Conservation (phyloP, 2,888 invertebrate genomes). For the Deladenus siricidicola region DNA sequence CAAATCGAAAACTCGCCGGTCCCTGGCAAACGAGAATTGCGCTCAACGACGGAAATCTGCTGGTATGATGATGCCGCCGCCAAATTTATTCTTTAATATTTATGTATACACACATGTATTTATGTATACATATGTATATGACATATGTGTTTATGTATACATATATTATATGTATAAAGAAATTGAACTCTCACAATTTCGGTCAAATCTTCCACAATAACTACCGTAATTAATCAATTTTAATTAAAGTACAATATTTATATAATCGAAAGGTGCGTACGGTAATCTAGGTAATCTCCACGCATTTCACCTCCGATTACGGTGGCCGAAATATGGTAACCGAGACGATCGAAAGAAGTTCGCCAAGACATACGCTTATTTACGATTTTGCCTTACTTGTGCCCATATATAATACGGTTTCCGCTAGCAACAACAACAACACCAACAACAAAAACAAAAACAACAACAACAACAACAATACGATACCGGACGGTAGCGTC, state of each 20-base stretch:
- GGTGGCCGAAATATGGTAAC: conserved; percentile 4
- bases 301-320: conserved; percentile 34
- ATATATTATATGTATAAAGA: too few species aligned
- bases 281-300: conserved; percentile 35
- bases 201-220: too few species aligned
- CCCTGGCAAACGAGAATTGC: conserved; percentile 44
- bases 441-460: background rate
- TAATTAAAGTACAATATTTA: too few species aligned
- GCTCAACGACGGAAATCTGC: conserved; percentile 24
- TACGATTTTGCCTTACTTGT: conserved; percentile 19
- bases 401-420: background rate
- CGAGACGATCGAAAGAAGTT: conserved; percentile 11
- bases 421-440: background rate
- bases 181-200: too few species aligned
- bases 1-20: conserved; percentile 32
- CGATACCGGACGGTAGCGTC: too few species aligned
- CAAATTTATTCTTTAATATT: too few species aligned
- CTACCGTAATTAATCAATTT: too few species aligned
- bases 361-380: conserved; percentile 17
- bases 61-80: too few species aligned
- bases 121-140: too few species aligned
- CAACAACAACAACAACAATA: background rate
- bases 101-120: too few species aligned
- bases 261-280: too few species aligned
- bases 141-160: too few species aligned